Conservation (phyloP, 2,797 vertebrate genomes). For the Acanthurus leucopareius region DNA sequence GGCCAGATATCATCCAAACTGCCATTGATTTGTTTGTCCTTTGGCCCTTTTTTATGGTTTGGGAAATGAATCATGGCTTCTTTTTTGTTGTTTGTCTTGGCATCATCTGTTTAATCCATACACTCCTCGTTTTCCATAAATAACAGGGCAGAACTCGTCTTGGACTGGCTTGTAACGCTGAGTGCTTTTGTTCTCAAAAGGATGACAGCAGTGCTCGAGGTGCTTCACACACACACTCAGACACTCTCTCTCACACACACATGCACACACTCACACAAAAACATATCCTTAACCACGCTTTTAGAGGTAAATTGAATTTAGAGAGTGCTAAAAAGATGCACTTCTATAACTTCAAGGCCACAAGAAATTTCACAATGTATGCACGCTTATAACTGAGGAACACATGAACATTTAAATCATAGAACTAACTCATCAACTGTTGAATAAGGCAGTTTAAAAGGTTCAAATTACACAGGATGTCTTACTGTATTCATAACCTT, state of each 20-base stretch:
- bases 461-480: constrained; percentile 56
- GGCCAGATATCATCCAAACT: constrained; percentile 80
- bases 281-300: constrained; percentile 48
- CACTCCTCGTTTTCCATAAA: constrained; percentile 80
- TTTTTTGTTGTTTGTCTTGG: constrained; percentile 73
- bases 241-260: constrained; percentile 38
- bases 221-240: constrained; percentile 59
- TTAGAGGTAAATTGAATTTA: constrained; percentile 67
- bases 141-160: constrained; percentile 73
- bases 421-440: constrained; percentile 44
- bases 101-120: constrained; percentile 81
- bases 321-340: constrained; percentile 44
- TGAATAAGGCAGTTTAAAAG: constrained; percentile 57
- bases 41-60: constrained; percentile 76
- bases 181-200: constrained; percentile 73
- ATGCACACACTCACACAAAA: constrained; percentile 34
- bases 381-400: constrained; percentile 5
- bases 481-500: constrained; percentile 62
- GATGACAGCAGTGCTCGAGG: constrained; percentile 78
- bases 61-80: constrained; percentile 77
- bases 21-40: constrained; percentile 83
- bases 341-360: constrained; percentile 44
- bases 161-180: constrained; percentile 67
- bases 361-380: constrained; percentile 29
- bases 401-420: constrained; percentile 16